Evolutionary conservation across 2,113 vertebrate genomes (phyloP).

Genomic region (Calonectris borealis): DNA sequence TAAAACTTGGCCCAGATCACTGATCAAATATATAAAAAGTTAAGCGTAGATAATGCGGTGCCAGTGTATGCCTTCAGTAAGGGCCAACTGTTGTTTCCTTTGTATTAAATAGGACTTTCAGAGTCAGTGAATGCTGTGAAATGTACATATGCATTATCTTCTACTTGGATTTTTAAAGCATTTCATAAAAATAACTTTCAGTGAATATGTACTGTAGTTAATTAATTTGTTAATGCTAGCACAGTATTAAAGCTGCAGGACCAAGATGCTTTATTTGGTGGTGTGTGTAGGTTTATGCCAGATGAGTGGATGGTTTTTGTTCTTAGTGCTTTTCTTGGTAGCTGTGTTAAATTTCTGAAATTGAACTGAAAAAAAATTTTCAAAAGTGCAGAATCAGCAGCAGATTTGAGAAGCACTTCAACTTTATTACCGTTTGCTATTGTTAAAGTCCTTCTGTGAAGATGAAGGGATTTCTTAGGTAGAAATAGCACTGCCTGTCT

Average conservation of each 20-base stretch:
- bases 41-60: background rate
- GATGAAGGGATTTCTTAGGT: background rate
- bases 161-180: background rate
- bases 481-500: background rate
- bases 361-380: background rate
- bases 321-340: background rate
- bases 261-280: background rate
- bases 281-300: background rate
- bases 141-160: background rate
- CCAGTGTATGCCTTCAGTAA: background rate
- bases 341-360: background rate
- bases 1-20: background rate
- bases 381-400: background rate
- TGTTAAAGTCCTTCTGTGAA: background rate
- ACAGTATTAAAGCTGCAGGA: background rate
- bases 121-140: background rate
- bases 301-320: background rate
- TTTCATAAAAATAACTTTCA: background rate
- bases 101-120: background rate
- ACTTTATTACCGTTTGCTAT: background rate
- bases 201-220: background rate
- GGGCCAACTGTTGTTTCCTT: background rate
- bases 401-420: background rate
- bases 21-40: background rate
- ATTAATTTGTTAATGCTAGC: background rate